Conservation (phyloP, 2,888 invertebrate species). For the Strigamia crassipes region DNA sequence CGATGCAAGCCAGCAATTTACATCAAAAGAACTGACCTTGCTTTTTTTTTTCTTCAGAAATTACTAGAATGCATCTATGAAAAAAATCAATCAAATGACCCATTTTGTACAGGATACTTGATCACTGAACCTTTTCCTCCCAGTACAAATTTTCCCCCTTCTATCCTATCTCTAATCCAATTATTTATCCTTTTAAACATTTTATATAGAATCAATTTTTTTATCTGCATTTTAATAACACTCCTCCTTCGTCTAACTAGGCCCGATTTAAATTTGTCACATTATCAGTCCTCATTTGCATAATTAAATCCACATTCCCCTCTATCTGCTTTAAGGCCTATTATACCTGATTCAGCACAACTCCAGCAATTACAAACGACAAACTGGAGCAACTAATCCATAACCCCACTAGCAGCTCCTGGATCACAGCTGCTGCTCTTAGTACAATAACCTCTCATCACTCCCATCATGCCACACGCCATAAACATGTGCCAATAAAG, state of each 20-base stretch:
- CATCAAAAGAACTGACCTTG: not conserved
- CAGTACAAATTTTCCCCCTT: not conserved
- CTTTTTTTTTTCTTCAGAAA: not conserved
- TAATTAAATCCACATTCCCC: slow-evolving; percentile 37
- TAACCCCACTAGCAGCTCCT: slow-evolving; percentile 25
- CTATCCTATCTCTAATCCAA: not conserved
- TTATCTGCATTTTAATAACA: not conserved
- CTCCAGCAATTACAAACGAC: slow-evolving; percentile 23
- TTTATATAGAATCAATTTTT: not conserved
- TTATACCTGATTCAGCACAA: slow-evolving; percentile 42
- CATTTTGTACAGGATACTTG: not conserved
- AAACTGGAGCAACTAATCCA: slow-evolving; percentile 40
- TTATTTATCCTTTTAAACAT: not conserved
- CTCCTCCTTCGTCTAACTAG: not conserved
- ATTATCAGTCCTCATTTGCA: slow-evolving; percentile 36
- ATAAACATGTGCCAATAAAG: slow-evolving; percentile 37
- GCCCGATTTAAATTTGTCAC: slow-evolving; percentile 34
- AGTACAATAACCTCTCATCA: slow-evolving; percentile 40
- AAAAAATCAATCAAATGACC: slow-evolving; percentile 15
- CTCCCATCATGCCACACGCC: slow-evolving; percentile 42
- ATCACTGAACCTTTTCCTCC: not conserved
- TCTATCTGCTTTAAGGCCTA: slow-evolving; percentile 35
- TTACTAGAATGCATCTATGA: not conserved
- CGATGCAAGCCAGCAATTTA: not conserved
- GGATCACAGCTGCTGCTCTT: slow-evolving; percentile 39